These are phyloP conservation scores for Tyria jacobaeae DNA, from an alignment of 2,888 invertebrate genomes.

Conservation along the genomic window DNA sequence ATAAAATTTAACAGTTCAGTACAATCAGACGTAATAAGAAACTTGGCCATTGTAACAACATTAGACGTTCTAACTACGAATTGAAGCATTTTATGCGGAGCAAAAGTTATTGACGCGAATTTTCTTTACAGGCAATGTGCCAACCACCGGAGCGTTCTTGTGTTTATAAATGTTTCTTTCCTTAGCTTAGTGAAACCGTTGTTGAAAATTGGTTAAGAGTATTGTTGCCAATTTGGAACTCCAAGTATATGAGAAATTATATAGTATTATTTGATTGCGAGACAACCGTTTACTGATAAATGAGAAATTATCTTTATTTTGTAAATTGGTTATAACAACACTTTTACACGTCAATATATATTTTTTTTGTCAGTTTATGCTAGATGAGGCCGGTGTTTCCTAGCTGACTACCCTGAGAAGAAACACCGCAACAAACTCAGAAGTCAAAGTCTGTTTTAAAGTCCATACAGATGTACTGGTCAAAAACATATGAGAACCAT, in stretches of 20 bases:
- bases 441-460: too few species aligned
- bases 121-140: slow-evolving; percentile 6
- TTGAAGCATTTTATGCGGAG: neutral
- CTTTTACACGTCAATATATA: too few species aligned
- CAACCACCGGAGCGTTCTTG: neutral
- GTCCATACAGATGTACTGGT: too few species aligned
- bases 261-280: neutral
- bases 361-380: too few species aligned
- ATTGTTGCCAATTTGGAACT: neutral
- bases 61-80: neutral
- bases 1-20: neutral
- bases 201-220: neutral
- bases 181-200: neutral
- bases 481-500: too few species aligned
- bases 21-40: neutral
- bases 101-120: neutral
- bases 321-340: too few species aligned
- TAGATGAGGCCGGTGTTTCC: too few species aligned
- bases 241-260: neutral
- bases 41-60: neutral
- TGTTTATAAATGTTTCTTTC: neutral
- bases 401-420: too few species aligned
- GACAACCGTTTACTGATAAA: too few species aligned
- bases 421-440: too few species aligned
- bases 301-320: too few species aligned